Evolutionary conservation across 1,140 invertebrate species (phyloP), one percentile per base, ranked within the genome.

Genomic region (Caenorhabditis briggsae): DNA sequence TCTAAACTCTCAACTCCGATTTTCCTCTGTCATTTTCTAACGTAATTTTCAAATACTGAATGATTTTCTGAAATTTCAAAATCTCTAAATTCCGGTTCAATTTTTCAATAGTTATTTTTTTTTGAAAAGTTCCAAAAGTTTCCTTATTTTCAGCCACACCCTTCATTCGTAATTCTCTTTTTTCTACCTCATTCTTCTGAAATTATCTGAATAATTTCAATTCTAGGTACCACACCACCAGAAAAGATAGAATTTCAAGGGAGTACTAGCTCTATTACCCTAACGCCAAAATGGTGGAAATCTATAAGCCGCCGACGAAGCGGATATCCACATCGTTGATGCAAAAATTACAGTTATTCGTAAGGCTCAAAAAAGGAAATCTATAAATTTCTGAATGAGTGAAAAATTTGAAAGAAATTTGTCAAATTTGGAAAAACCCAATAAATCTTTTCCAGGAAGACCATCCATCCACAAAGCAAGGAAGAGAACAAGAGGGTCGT

Each of bases 401-500:
- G 6, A 23, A 6, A 84, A 46, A 61, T 0, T 33, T 33, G 43
- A 46, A n/a, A 46, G 16, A 48, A 65, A 74, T 41, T 12, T 70
- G 8, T 18, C n/a, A 43, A 3, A n/a, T n/a, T 3, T 83, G 12
- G 33, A 84, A 23, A 46, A n/a, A n/a, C 33, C 7, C 2, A 33
- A 64, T 33, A 2, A 5, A 25, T 48, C 12, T 65, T 43, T 88
- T 88, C 23, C 85, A 88, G 85, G 86, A 85, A 78, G 88, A 89
- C 59, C 23, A 78, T 23, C 88, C 88, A 58, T 83, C 82, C 20
- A 88, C 86, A 14, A 83, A 82, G 41, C 55, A 85, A 65, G 88
- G 86, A 18, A 87, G 83, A 83, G 74, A 88, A n/a, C 61, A 85
- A 50, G 85, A 84, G 48, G 83, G 87, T 23, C 82, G 82, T 46